Percentiles rank a stretch among this genome's conserved stretches.
These are phyloP conservation scores for Tuta absoluta DNA, from an alignment of 2,888 invertebrate genomes.

Conservation along the genomic window DNA sequence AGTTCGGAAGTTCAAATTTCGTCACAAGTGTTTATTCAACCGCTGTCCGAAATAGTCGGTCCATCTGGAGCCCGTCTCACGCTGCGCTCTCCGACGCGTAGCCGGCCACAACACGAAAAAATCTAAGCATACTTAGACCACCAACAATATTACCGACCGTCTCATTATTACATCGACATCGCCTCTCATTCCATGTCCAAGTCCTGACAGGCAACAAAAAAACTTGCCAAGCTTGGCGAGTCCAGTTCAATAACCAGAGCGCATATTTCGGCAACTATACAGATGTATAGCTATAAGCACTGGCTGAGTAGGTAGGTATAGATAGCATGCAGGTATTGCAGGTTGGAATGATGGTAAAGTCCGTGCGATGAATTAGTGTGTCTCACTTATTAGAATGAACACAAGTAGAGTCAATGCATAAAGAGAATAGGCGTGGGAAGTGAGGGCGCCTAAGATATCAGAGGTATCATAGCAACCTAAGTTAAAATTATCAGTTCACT, in stretches of 20 bases:
- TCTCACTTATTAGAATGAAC: neutral
- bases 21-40: no score
- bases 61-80: no score
- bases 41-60: no score
- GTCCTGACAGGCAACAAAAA: constrained; percentile 4
- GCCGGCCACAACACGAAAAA: no score
- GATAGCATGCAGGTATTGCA: constrained; percentile 8
- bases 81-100: no score
- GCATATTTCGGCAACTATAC: constrained; percentile 23
- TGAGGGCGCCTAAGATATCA: no score
- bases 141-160: neutral
- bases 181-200: neutral
- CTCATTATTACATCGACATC: neutral
- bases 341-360: neutral
- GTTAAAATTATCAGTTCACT: no score
- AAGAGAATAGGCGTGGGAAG: no score
- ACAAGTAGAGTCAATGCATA: no score
- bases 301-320: neutral
- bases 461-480: no score
- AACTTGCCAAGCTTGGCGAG: neutral
- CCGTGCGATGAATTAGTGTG: neutral
- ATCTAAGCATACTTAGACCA: neutral
- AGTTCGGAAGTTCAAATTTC: no score
- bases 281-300: neutral
- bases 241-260: constrained; percentile 24